These are phyloP conservation scores for Sinosuthora webbiana DNA, from an alignment of 2,113 vertebrate genomes.

Conservation along the genomic window DNA sequence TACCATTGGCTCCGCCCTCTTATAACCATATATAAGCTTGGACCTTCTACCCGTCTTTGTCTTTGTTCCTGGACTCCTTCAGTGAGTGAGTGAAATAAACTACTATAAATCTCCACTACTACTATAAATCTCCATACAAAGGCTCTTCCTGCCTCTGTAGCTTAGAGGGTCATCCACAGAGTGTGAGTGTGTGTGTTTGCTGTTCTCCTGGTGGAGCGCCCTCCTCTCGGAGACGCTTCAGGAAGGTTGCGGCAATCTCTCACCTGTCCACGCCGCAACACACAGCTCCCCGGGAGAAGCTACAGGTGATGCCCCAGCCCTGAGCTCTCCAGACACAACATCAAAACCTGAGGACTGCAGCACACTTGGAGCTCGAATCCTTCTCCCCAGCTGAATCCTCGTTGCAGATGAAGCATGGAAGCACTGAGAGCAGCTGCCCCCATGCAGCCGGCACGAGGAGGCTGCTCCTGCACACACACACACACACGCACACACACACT, in stretches of 20 bases:
- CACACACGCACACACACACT: background rate
- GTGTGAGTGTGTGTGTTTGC: background rate
- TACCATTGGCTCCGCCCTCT: background rate
- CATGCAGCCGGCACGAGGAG: background rate
- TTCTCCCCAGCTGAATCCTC: background rate
- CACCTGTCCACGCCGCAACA: background rate
- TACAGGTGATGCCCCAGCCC: background rate
- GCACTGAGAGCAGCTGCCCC: background rate
- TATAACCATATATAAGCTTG: background rate
- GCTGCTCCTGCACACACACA: background rate
- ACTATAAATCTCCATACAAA: background rate
- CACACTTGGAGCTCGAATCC: background rate
- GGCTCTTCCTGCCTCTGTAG: background rate
- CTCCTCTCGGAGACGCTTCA: background rate
- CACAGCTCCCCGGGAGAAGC: background rate
- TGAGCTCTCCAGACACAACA: background rate
- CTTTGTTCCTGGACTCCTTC: background rate
- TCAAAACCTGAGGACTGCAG: background rate
- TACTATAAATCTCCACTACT: background rate
- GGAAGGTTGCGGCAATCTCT: background rate
- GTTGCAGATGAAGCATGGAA: background rate
- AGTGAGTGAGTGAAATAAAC: background rate
- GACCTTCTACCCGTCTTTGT: background rate
- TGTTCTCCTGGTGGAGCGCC: background rate
- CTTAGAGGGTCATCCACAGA: background rate